Conservation (phyloP, 2,797 vertebrate species). For the Novumbra hubbsi region DNA sequence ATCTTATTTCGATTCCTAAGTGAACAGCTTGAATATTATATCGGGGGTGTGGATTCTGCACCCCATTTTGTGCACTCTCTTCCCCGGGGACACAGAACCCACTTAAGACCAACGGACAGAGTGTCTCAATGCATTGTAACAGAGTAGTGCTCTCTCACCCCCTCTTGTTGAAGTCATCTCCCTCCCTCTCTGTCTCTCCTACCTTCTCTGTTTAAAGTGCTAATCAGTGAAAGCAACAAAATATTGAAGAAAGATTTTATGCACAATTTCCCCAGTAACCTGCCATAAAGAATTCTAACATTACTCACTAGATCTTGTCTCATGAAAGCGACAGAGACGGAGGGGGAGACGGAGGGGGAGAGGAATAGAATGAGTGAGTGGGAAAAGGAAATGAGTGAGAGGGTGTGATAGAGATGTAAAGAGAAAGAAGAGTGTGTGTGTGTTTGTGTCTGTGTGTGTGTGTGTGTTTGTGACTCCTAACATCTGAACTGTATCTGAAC, state of each 20-base stretch:
- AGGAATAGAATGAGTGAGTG: constrained; percentile 5
- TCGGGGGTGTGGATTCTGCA: not conserved
- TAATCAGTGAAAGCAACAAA: not conserved
- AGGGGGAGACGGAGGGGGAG: constrained; percentile 56
- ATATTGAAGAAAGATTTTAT: not conserved
- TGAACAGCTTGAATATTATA: not conserved
- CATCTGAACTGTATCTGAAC: not conserved
- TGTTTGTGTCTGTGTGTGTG: too few species aligned
- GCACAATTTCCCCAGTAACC: too few species aligned
- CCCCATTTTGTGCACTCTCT: not conserved
- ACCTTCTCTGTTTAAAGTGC: not conserved
- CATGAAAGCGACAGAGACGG: constrained; percentile 39
- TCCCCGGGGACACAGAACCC: not conserved
- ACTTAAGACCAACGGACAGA: not conserved
- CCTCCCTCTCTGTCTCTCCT: not conserved
- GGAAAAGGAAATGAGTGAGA: not conserved
- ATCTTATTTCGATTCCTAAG: not conserved
- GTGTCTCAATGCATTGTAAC: not conserved
- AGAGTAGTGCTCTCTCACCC: not conserved
- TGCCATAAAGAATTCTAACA: too few species aligned
- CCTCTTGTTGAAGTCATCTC: not conserved
- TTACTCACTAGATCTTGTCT: not conserved
- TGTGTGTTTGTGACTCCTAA: too few species aligned
- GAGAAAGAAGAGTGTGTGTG: not conserved
- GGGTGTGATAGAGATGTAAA: constrained; percentile 28